Percentiles rank a stretch among this genome's conserved stretches.
Conservation (phyloP, 2,113 vertebrate species). For the Cichladusa arquata region DNA sequence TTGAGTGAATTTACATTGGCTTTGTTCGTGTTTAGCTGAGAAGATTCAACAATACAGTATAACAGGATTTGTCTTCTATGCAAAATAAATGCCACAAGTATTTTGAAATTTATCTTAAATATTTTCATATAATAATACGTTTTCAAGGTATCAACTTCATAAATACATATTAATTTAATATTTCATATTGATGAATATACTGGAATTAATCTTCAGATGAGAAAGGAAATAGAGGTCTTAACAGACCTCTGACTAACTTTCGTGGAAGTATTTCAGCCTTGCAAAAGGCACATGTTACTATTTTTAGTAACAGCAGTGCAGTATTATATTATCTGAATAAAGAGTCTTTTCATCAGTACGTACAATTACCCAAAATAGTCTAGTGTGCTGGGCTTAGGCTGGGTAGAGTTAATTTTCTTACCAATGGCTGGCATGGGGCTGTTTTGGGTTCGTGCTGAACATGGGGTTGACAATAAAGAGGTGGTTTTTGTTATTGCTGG, state of each 20-base stretch:
- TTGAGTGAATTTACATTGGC: neutral
- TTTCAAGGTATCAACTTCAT: neutral
- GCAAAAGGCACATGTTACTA: neutral
- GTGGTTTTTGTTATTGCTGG: neutral
- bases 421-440: neutral
- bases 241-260: neutral
- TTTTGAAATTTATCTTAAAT: neutral
- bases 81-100: neutral
- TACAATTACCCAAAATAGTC: neutral
- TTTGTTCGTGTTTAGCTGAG: neutral
- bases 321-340: neutral
- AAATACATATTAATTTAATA: neutral
- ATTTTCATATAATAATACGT: neutral
- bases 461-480: neutral
- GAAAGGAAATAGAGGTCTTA: neutral
- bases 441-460: neutral
- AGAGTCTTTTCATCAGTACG: neutral
- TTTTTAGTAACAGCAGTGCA: neutral
- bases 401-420: neutral
- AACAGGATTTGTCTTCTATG: neutral
- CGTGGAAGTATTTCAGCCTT: neutral
- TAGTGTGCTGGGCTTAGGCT: neutral
- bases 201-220: neutral
- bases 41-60: neutral
- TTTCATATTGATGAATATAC: neutral